Percentiles rank a stretch among this genome's conserved stretches.
Evolutionary conservation across 2,888 invertebrate genomes (phyloP).

Genomic region (Macrostomum cliftonense): DNA sequence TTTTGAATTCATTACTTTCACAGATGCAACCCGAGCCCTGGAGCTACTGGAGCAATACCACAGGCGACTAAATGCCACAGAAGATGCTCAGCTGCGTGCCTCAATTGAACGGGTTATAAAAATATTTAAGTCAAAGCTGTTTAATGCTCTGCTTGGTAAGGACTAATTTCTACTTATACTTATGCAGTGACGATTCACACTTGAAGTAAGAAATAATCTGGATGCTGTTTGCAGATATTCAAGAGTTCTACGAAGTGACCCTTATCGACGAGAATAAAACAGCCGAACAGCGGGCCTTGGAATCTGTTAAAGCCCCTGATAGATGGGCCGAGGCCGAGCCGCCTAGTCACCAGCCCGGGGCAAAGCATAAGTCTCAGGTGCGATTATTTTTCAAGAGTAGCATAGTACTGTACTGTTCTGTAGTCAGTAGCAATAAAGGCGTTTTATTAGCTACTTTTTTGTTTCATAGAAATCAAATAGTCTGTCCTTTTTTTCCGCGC

Average conservation of each 20-base stretch:
- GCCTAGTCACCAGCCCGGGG: no score
- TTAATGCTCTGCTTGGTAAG: conserved; percentile 89
- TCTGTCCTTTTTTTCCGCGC: no score
- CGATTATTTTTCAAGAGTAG: no score
- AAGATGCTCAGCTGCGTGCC: conserved; percentile 77
- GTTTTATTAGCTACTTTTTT: no score
- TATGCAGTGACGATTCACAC: no score
- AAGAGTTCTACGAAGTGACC: conserved; percentile 93
- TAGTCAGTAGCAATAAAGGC: no score
- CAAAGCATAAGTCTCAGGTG: no score
- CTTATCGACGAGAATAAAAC: conserved; percentile 83
- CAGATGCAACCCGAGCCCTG: conserved; percentile 73
- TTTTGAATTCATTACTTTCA: no score
- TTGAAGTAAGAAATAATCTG: no score
- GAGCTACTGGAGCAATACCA: conserved; percentile 96
- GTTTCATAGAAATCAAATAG: no score
- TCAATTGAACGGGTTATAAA: conserved; percentile 92
- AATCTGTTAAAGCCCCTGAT: conserved; percentile 78
- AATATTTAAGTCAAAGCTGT: conserved; percentile 89
- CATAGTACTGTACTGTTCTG: no score
- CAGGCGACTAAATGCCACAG: conserved; percentile 71
- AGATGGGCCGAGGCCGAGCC: conserved; percentile 44
- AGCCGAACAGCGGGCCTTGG: conserved; percentile 79
- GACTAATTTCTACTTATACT: no score
- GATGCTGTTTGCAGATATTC: conserved; percentile 80